Percentiles rank a stretch among this genome's conserved stretches.
Conservation (phyloP, 2,113 vertebrate species). For the Cisticola juncidis region DNA sequence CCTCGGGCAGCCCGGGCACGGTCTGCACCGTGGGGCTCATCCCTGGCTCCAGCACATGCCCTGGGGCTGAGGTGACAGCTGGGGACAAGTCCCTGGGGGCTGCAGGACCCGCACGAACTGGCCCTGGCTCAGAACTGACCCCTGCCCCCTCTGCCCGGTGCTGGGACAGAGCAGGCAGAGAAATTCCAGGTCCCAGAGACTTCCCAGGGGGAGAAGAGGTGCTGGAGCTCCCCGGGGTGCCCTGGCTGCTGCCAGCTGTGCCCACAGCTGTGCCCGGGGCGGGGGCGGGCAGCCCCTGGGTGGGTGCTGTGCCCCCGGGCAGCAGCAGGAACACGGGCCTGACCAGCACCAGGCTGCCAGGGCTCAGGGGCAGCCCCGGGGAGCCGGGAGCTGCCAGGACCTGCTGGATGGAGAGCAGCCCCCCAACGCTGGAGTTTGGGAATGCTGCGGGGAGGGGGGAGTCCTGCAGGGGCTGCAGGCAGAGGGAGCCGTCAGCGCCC, state of each 20-base stretch:
- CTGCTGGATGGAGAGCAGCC: constrained; percentile 17
- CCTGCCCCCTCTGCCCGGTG: neutral
- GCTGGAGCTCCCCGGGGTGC: neutral
- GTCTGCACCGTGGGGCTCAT: neutral
- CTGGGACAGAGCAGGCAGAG: neutral
- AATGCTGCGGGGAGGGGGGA: neutral
- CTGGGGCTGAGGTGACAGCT: neutral
- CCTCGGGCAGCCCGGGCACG: neutral
- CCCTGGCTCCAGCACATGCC: fast-evolving
- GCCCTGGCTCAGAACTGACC: neutral
- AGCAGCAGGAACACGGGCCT: constrained; percentile 41
- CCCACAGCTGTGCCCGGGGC: neutral
- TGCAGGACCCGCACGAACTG: neutral
- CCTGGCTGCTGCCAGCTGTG: neutral
- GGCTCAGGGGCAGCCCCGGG: neutral
- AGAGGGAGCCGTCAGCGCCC: neutral
- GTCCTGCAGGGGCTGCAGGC: constrained; percentile 20
- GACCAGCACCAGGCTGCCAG: constrained; percentile 26
- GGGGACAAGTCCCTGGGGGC: neutral
- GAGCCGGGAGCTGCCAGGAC: neutral
- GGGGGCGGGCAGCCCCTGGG: neutral
- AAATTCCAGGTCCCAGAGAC: neutral
- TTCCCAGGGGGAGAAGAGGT: neutral
- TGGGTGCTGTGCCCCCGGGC: neutral
- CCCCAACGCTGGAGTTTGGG: neutral